These are phyloP conservation scores for Synanthedon myopaeformis DNA, from an alignment of 2,888 invertebrate genomes.

Conservation along the genomic window DNA sequence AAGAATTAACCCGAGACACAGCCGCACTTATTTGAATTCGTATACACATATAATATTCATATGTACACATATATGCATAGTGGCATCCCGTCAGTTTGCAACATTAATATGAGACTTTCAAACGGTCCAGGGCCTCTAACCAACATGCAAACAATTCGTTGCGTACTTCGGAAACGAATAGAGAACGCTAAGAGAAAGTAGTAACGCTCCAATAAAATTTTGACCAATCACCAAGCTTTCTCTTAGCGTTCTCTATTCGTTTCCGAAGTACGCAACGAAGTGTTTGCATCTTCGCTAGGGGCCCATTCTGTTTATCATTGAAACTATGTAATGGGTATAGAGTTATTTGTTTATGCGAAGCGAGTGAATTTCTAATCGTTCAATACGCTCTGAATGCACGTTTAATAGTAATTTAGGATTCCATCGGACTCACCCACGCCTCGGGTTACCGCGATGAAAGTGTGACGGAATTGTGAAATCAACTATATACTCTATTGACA, in stretches of 20 bases:
- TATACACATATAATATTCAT: constrained; percentile 16
- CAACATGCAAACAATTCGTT: too few relatives aligned
- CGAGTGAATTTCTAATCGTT: constrained; percentile 1
- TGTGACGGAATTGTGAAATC: constrained; percentile 46
- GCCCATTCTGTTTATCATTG: too few relatives aligned
- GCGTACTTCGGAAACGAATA: too few relatives aligned
- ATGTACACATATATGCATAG: too few relatives aligned
- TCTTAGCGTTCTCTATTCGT: too few relatives aligned
- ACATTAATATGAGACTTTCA: constrained; percentile 8
- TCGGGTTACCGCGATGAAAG: constrained; percentile 26
- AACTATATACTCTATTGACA: constrained; percentile 14
- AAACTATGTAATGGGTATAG: too few relatives aligned
- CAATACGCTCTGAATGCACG: constrained; percentile 8
- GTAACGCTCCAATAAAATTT: too few relatives aligned
- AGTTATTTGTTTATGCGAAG: neutral
- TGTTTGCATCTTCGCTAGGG: too few relatives aligned
- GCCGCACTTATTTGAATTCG: constrained; percentile 44
- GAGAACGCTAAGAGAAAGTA: too few relatives aligned
- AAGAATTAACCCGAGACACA: constrained; percentile 51
- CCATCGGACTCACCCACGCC: constrained; percentile 14
- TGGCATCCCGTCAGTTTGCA: constrained; percentile 10
- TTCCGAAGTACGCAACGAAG: too few relatives aligned
- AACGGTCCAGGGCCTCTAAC: too few relatives aligned
- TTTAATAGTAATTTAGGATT: constrained; percentile 20
- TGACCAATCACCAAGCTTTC: too few relatives aligned